phyloP scores from a whole-genome alignment of 2,797 vertebrate genomes.

The Acanthurus leucopareius region DNA sequence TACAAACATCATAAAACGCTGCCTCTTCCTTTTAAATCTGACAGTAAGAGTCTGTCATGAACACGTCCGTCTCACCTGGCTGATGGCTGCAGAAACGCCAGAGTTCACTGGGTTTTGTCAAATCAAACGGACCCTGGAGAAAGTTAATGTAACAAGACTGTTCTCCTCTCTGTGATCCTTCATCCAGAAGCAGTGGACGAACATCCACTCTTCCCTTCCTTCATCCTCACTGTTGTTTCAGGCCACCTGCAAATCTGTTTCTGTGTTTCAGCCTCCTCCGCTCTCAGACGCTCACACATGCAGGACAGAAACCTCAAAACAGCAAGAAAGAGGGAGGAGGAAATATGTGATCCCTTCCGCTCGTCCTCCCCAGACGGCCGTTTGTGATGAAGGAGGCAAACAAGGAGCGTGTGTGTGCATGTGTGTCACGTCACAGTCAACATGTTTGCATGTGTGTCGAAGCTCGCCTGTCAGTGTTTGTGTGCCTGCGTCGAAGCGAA shows the following conservation, averaged over 20 bases:
- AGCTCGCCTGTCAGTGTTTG: constrained; percentile 50
- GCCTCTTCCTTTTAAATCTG: constrained; percentile 47
- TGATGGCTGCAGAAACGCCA: constrained; percentile 17
- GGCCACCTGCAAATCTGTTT: constrained; percentile 83
- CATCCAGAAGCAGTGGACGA: constrained; percentile 49
- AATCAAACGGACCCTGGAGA: constrained; percentile 72
- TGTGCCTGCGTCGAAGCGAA: constrained; percentile 55
- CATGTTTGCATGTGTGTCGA: constrained; percentile 60
- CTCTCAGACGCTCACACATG: constrained; percentile 61
- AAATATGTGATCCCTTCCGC: constrained; percentile 82
- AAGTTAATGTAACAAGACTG: constrained; percentile 64
- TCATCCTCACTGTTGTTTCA: constrained; percentile 80
- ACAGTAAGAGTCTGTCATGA: constrained; percentile 44
- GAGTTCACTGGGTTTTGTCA: constrained; percentile 75
- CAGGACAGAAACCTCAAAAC: constrained; percentile 65
- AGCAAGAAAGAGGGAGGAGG: constrained; percentile 62
- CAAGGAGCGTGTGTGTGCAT: constrained; percentile 63
- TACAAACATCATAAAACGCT: constrained; percentile 35
- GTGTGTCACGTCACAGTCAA: constrained; percentile 61
- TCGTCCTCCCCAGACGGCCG: constrained; percentile 85
- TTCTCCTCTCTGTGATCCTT: constrained; percentile 50
- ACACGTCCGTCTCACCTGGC: constrained; percentile 61
- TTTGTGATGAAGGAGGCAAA: constrained; percentile 74
- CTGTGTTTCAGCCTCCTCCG: constrained; percentile 47
- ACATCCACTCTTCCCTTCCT: constrained; percentile 72